These are phyloP conservation scores for Eulemur macaco DNA, from an alignment of 2,113 vertebrate genomes.

Conservation along the genomic window DNA sequence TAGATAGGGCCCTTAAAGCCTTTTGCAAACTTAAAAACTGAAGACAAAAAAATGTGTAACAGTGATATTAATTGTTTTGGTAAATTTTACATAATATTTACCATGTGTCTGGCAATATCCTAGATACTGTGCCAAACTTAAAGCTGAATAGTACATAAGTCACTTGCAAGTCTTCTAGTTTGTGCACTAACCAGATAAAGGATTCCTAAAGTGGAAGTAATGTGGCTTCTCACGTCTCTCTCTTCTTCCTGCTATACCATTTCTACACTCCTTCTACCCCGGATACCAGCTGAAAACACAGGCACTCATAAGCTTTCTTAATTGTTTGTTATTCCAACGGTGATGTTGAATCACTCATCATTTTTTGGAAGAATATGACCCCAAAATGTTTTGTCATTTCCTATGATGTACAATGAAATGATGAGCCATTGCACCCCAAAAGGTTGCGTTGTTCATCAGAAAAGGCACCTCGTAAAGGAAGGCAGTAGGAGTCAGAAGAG, in stretches of 20 bases:
- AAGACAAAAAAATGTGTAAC: not conserved
- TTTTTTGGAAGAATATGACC: not conserved
- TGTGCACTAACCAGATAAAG: not conserved
- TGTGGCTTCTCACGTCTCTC: not conserved
- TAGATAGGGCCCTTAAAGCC: not conserved
- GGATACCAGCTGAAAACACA: not conserved
- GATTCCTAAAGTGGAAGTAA: not conserved
- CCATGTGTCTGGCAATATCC: not conserved
- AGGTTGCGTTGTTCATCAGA: not conserved
- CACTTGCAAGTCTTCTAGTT: not conserved
- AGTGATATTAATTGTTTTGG: not conserved
- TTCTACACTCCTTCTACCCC: too few relatives aligned
- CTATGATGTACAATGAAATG: not conserved
- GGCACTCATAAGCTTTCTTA: not conserved
- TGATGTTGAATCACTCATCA: not conserved
- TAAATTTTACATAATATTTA: not conserved
- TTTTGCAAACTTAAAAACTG: conserved; percentile 32
- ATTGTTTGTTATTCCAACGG: not conserved
- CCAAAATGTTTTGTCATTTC: conserved; percentile 13
- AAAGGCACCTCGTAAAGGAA: not conserved
- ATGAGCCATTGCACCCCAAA: not conserved
- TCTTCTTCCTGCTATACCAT: not conserved
- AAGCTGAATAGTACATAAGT: not conserved
- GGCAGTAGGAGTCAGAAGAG: not conserved
- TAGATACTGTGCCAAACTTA: not conserved